These are phyloP conservation scores for Mustelus asterias DNA, from an alignment of 2,113 vertebrate genomes.

Conservation along the genomic window DNA sequence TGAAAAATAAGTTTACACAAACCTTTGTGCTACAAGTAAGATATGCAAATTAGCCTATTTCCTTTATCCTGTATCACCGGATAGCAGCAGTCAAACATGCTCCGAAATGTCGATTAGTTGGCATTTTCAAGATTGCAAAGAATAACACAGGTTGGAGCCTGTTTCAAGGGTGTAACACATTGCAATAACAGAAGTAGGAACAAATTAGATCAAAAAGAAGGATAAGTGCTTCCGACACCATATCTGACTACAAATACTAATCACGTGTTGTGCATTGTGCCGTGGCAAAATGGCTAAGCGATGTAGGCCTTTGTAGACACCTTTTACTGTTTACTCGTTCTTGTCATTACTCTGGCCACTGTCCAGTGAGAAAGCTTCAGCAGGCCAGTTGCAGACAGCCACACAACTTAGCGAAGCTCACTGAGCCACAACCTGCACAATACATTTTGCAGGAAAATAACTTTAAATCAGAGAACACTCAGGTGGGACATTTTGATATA, in stretches of 20 bases:
- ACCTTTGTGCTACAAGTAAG: neutral
- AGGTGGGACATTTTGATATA: slow-evolving; percentile 12
- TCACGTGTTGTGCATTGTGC: neutral
- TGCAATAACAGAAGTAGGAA: slow-evolving; percentile 11
- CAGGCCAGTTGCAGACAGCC: neutral
- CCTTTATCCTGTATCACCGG: neutral
- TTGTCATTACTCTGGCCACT: slow-evolving; percentile 10
- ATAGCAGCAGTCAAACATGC: neutral
- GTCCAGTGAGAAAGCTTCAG: neutral
- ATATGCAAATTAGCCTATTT: neutral
- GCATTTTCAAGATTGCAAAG: neutral
- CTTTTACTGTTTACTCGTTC: slow-evolving; percentile 20
- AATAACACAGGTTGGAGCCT: slow-evolving; percentile 18
- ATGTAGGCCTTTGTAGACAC: neutral
- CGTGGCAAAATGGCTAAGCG: slow-evolving; percentile 26
- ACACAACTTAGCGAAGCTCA: neutral
- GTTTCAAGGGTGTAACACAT: slow-evolving; percentile 1
- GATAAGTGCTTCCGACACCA: slow-evolving; percentile 17
- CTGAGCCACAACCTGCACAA: neutral
- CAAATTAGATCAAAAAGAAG: slow-evolving; percentile 21
- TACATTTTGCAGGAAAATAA: neutral
- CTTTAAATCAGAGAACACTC: neutral
- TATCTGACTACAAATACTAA: slow-evolving; percentile 14
- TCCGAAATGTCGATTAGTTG: neutral
- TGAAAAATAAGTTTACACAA: neutral